Evolutionary conservation across 2,797 vertebrate genomes (phyloP).

Genomic region (Sebastes hubbsi): DNA sequence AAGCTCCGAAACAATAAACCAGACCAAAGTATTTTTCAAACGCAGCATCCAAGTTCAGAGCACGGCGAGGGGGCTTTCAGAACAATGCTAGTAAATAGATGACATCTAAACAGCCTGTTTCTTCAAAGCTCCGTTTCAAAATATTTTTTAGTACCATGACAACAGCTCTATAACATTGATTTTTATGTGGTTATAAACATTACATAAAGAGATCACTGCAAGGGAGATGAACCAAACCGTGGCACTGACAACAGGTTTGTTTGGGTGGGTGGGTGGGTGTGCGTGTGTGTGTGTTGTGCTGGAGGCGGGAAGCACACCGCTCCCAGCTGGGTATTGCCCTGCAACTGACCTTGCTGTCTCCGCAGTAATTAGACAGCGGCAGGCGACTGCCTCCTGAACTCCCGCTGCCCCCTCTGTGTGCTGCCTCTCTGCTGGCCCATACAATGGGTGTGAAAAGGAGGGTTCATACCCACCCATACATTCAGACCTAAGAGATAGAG

Average conservation of each 20-base stretch:
- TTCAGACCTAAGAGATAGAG: slow-evolving; percentile 59
- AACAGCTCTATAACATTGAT: neutral
- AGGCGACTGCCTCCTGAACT: slow-evolving; percentile 89
- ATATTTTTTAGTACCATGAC: neutral
- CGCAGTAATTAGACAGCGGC: slow-evolving; percentile 87
- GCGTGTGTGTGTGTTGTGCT: slow-evolving; percentile 66
- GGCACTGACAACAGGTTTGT: slow-evolving; percentile 53
- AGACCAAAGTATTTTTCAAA: slow-evolving; percentile 29
- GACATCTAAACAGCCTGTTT: slow-evolving; percentile 8
- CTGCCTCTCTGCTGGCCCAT: slow-evolving; percentile 63
- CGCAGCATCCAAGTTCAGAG: slow-evolving; percentile 47
- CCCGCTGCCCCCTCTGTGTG: slow-evolving; percentile 78
- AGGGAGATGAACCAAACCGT: slow-evolving; percentile 41
- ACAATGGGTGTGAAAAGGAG: slow-evolving; percentile 79
- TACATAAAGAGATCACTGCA: slow-evolving; percentile 17
- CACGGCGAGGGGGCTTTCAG: slow-evolving; percentile 5
- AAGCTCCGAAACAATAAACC: slow-evolving; percentile 55
- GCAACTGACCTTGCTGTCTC: slow-evolving; percentile 87
- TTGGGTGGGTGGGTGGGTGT: neutral
- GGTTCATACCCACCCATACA: slow-evolving; percentile 69
- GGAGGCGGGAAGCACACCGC: slow-evolving; percentile 79
- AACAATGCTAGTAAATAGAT: slow-evolving; percentile 15
- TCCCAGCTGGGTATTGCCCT: slow-evolving; percentile 89
- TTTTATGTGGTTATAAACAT: slow-evolving; percentile 30
- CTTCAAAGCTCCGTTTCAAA: slow-evolving; percentile 5